Evolutionary conservation across 2,113 vertebrate species (phyloP), one percentile per base, ranked within the genome.

Genomic region (Scartelaos histophorus): DNA sequence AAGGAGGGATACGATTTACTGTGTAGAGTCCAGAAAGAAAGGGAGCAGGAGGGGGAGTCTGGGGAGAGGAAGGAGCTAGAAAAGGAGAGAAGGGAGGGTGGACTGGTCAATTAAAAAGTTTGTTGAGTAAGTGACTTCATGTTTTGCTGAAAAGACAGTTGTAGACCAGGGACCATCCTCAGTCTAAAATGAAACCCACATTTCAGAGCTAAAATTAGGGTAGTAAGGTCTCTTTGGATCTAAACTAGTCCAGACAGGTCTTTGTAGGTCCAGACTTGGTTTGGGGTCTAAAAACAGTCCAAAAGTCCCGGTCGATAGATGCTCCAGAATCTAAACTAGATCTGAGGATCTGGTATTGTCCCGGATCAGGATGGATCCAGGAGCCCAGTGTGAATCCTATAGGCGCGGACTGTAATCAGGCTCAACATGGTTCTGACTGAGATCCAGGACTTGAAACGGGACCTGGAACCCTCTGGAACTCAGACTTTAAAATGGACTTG

Each of bases 331-430:
- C 57, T 22, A 60, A 54, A 54, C 7, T n/a, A 21, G 57, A 29
- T 60, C 57, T 60, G 24, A 60, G n/a, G 57, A 25, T 16, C 57
- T 25, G 24, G 57, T 60, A 25, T 35, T 34, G 60, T 62, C 34
- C 60, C 17, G 29, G 29, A 62, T 62, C 60, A 62, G 25, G 60
- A 62, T 19, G 60, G 60, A 35, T 62, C 60, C 60, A 62, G 29
- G 29, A 62, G 60, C 34, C 60, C 60, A 62, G 29, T 62, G 25
- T 62, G 25, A 12, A 62, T 35, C 29, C 34, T 35, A 62, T 25
- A 58, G 56, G 60, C 16, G 24, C 60, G 16, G 25, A 35, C 29
- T 35, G 25, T 34, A 35, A 62, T 62, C 60, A 35, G 34, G 60
- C 25, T 35, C 60, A 62, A 62, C 60, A 62, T 62, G 60, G 29